A percentile compares a stretch with the other conserved stretches of the same genome.
These are phyloP conservation scores for Cremastinae sp. DNA, from an alignment of 2,888 invertebrate species.

Conservation along the genomic window DNA sequence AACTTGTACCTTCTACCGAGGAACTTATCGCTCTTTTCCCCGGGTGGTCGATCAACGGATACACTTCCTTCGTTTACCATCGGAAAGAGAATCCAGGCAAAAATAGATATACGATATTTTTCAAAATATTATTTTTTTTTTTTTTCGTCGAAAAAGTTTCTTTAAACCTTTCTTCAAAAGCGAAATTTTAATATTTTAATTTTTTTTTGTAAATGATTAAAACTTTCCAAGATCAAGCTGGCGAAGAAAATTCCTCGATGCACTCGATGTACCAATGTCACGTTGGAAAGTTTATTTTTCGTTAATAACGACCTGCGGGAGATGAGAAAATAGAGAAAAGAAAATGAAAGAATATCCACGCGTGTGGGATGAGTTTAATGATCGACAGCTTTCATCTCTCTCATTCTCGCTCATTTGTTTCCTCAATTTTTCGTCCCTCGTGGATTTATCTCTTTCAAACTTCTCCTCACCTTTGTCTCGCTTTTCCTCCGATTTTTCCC, in stretches of 20 bases:
- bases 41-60: no score
- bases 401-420: no score
- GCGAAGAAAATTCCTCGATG: slow-evolving; percentile 17
- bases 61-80: no score
- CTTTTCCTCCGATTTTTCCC: slow-evolving; percentile 6
- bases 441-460: not conserved
- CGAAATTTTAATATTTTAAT: no score
- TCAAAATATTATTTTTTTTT: not conserved
- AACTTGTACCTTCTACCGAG: no score
- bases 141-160: not conserved
- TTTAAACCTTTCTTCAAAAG: not conserved
- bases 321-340: slow-evolving; percentile 6
- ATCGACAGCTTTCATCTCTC: slow-evolving; percentile 28
- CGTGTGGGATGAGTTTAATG: slow-evolving; percentile 35
- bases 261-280: slow-evolving; percentile 37
- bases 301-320: not conserved
- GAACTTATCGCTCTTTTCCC: no score
- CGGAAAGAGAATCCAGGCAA: no score
- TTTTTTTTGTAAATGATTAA: not conserved
- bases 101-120: no score
- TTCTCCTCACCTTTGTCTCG: not conserved
- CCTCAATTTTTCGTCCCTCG: not conserved
- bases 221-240: slow-evolving; percentile 8
- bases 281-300: slow-evolving; percentile 50
- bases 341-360: slow-evolving; percentile 16